Conservation (phyloP, 2,888 invertebrate genomes). For the Fragum fragum region DNA sequence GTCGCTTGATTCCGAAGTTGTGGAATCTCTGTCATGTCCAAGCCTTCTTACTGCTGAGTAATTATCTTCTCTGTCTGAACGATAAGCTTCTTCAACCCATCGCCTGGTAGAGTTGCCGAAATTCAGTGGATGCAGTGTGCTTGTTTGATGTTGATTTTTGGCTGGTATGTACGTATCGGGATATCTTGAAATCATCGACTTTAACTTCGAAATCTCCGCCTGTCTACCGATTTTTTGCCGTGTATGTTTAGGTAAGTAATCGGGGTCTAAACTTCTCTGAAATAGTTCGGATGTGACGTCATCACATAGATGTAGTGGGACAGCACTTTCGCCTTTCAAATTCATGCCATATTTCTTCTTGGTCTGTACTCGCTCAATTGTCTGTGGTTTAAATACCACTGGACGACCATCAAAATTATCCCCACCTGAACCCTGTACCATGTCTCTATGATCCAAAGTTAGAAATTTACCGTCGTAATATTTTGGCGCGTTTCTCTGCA, state of each 20-base stretch:
- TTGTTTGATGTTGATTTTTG: slow-evolving; percentile 42
- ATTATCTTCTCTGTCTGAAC: neutral
- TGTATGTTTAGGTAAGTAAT: neutral
- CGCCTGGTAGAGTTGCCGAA: slow-evolving; percentile 35
- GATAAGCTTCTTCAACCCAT: slow-evolving; percentile 49
- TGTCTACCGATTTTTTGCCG: neutral
- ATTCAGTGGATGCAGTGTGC: slow-evolving; percentile 47
- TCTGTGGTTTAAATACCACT: slow-evolving; percentile 80
- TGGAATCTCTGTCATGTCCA: neutral
- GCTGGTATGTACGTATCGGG: slow-evolving; percentile 36
- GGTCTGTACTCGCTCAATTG: slow-evolving; percentile 79
- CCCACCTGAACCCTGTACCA: slow-evolving; percentile 25
- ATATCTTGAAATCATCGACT: slow-evolving; percentile 21
- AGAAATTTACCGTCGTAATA: slow-evolving; percentile 76
- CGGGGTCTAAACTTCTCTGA: slow-evolving; percentile 68
- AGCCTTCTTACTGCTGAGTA: neutral
- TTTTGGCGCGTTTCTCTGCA: slow-evolving; percentile 65
- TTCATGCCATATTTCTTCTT: slow-evolving; percentile 79
- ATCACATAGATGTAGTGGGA: slow-evolving; percentile 77
- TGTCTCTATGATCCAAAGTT: slow-evolving; percentile 54
- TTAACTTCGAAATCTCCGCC: slow-evolving; percentile 26
- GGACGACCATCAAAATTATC: slow-evolving; percentile 64
- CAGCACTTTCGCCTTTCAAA: slow-evolving; percentile 71
- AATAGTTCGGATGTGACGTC: slow-evolving; percentile 77
- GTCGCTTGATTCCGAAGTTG: neutral